Percentiles rank a stretch among this genome's conserved stretches.
Conservation (phyloP, 2,797 vertebrate genomes). For the Myotis planiceps region DNA sequence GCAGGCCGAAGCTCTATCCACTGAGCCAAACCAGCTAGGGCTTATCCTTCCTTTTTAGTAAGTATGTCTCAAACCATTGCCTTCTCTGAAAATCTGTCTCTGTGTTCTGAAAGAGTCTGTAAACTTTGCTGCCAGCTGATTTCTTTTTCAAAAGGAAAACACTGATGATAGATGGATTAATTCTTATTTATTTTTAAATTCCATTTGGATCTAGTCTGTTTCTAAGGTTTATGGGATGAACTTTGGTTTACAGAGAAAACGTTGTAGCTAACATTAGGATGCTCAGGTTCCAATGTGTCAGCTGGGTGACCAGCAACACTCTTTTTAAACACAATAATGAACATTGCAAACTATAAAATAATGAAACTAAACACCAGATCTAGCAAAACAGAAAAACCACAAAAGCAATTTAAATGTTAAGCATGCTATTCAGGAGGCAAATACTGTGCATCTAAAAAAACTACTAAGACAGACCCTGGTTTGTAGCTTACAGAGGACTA, state of each 20-base stretch:
- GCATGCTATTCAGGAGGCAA: background rate
- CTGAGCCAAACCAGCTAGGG: no score
- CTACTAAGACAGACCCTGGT: background rate
- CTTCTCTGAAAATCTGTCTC: background rate
- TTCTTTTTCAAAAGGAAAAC: background rate
- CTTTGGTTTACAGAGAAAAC: conserved; percentile 37
- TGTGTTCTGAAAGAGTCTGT: background rate
- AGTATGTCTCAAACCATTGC: background rate
- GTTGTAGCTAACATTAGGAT: conserved; percentile 23
- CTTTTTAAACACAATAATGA: conserved; percentile 56
- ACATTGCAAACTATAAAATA: conserved; percentile 77
- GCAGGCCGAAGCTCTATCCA: no score
- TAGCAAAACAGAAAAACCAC: background rate
- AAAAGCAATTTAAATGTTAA: background rate
- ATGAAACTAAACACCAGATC: background rate
- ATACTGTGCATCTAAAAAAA: background rate
- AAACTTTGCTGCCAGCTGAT: background rate
- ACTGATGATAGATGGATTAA: background rate
- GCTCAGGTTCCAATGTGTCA: conserved; percentile 66
- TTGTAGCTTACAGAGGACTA: background rate
- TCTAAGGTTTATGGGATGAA: background rate
- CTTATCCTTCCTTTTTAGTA: background rate
- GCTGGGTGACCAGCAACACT: conserved; percentile 22
- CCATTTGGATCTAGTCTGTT: background rate
- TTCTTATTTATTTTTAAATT: conserved; percentile 14